Conservation (phyloP, 1,140 invertebrate species). For the Penaeus vannamei region DNA sequence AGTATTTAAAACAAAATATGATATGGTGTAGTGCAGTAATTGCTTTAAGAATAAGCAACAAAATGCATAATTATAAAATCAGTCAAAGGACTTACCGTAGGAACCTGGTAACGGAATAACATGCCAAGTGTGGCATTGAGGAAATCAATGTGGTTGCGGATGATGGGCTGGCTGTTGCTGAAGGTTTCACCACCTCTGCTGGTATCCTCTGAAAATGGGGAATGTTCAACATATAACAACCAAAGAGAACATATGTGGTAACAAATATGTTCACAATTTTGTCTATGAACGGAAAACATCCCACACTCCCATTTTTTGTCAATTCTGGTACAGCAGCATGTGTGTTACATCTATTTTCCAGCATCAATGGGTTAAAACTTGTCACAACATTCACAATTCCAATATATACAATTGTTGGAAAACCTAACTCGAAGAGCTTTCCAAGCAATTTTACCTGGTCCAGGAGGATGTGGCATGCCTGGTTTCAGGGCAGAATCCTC, state of each 20-base stretch:
- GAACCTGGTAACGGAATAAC: conserved; percentile 84
- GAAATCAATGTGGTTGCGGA: conserved; percentile 87
- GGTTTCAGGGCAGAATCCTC: not conserved
- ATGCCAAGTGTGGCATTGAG: conserved; percentile 85
- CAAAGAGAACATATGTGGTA: not conserved
- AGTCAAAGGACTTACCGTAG: conserved; percentile 68
- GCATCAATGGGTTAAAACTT: not conserved
- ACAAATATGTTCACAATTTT: not conserved
- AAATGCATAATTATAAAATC: conserved; percentile 27
- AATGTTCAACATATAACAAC: not conserved
- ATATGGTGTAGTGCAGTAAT: too few relatives aligned
- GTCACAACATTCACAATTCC: not conserved
- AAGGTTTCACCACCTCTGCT: not conserved
- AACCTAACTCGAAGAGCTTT: too few relatives aligned
- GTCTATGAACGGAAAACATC: not conserved
- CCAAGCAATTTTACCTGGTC: conserved; percentile 2
- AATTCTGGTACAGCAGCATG: too few relatives aligned
- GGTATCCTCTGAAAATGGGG: not conserved
- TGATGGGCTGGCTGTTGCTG: conserved; percentile 80
- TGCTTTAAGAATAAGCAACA: not conserved
- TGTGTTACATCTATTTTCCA: too few relatives aligned
- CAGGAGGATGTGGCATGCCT: not conserved
- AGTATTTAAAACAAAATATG: too few relatives aligned
- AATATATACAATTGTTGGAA: not conserved
- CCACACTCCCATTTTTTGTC: too few relatives aligned